Evolutionary conservation across 2,888 invertebrate species (phyloP).

Genomic region (Steinernema carpocapsae): DNA sequence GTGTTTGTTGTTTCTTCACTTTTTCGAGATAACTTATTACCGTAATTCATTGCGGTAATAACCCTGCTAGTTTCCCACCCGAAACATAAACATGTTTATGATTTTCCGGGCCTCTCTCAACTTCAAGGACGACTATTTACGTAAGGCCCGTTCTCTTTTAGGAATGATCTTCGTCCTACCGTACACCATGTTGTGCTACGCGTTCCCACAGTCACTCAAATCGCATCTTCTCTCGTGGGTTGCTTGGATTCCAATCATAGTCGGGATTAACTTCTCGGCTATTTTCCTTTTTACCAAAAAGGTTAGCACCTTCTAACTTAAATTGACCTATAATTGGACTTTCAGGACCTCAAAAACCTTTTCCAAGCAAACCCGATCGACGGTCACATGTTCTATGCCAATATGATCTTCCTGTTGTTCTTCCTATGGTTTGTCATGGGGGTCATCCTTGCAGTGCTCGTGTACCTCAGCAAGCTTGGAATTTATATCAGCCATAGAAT

Average conservation of each 20-base stretch:
- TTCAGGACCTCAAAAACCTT: background rate
- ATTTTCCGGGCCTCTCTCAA: too few species aligned
- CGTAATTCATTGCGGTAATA: too few species aligned
- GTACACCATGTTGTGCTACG: conserved; percentile 21
- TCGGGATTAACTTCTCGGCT: conserved; percentile 21
- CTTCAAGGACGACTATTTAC: too few species aligned
- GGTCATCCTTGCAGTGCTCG: background rate
- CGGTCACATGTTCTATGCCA: conserved; percentile 1
- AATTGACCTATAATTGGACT: background rate
- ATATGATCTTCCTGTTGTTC: background rate
- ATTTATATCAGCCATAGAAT: background rate
- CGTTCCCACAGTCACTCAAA: background rate
- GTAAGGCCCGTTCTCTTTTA: background rate
- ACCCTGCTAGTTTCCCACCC: too few species aligned
- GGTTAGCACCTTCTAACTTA: background rate
- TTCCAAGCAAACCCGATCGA: conserved; percentile 14
- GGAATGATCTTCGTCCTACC: conserved; percentile 19
- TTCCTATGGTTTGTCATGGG: background rate
- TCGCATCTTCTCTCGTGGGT: conserved; percentile 18
- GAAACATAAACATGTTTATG: too few species aligned
- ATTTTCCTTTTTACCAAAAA: background rate
- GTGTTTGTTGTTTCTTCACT: too few species aligned
- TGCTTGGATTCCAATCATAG: conserved; percentile 14
- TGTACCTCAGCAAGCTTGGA: background rate
- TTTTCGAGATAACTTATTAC: too few species aligned